A percentile compares a stretch with the other conserved stretches of the same genome.
phyloP scores from a whole-genome alignment of 2,888 invertebrate genomes.

The Dynastes hyllus region DNA sequence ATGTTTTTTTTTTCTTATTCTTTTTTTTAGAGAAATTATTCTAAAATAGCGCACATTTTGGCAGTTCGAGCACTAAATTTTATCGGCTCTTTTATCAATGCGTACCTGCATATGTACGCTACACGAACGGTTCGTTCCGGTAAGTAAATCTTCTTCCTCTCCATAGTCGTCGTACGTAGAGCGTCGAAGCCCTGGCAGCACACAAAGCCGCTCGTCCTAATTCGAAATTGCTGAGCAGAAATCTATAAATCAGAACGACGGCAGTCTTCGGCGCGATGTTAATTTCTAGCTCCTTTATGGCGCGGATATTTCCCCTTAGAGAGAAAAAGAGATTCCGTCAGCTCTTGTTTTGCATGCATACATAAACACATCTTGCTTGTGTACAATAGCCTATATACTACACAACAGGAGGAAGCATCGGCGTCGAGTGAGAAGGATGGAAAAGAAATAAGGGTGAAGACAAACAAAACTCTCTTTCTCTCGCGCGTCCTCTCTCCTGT shows the following conservation, averaged over 20 bases:
- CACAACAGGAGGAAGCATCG: neutral
- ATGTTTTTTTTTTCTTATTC: too few relatives aligned
- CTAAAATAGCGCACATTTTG: too few relatives aligned
- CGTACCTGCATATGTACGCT: neutral
- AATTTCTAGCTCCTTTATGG: constrained; percentile 54
- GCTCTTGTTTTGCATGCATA: neutral
- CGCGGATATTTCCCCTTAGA: neutral
- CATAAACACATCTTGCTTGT: neutral
- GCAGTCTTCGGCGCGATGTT: constrained; percentile 53
- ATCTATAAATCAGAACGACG: constrained; percentile 55
- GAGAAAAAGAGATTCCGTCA: neutral
- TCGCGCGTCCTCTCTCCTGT: too few relatives aligned
- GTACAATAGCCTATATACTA: neutral
- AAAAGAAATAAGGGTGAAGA: too few relatives aligned
- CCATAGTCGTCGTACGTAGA: too few relatives aligned
- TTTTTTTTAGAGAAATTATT: too few relatives aligned
- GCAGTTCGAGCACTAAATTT: constrained; percentile 19
- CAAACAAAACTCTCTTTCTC: too few relatives aligned
- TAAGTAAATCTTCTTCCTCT: too few relatives aligned
- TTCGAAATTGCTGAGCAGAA: constrained; percentile 56
- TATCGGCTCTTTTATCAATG: constrained; percentile 8
- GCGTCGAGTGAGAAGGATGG: too few relatives aligned
- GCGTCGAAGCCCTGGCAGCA: constrained; percentile 49
- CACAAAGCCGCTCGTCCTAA: constrained; percentile 48
- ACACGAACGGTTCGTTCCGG: neutral